These are phyloP conservation scores for Apamea anceps DNA, from an alignment of 2,888 invertebrate genomes.

Conservation along the genomic window DNA sequence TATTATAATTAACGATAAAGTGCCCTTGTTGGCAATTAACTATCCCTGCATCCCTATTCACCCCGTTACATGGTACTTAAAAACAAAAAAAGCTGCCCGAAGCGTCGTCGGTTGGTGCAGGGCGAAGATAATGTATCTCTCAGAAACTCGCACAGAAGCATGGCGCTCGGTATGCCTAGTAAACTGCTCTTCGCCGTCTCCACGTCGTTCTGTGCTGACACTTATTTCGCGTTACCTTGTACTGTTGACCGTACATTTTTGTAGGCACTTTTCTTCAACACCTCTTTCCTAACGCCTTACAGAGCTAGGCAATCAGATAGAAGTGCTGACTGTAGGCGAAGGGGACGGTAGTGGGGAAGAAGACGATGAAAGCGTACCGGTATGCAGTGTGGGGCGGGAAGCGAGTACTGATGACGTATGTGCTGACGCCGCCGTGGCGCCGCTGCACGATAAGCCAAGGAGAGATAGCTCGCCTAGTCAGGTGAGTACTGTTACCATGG, in stretches of 20 bases:
- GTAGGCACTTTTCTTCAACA: neutral
- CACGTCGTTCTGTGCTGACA: neutral
- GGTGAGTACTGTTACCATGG: constrained; percentile 69
- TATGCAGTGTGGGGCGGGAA: constrained; percentile 84
- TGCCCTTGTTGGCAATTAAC: neutral
- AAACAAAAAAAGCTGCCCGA: neutral
- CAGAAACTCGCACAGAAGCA: neutral
- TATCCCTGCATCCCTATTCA: neutral
- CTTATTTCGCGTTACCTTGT: neutral
- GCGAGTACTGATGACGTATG: constrained; percentile 87
- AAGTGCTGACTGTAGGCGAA: constrained; percentile 86
- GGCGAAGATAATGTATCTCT: neutral
- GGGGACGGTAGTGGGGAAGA: constrained; percentile 84
- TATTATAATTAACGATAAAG: too few relatives aligned
- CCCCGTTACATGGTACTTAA: neutral
- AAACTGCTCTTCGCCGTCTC: neutral
- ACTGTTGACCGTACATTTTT: neutral
- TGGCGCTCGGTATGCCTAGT: neutral
- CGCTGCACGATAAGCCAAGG: constrained; percentile 74
- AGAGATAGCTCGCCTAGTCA: constrained; percentile 82
- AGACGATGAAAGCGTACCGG: constrained; percentile 85
- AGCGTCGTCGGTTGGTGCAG: neutral
- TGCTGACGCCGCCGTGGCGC: constrained; percentile 87
- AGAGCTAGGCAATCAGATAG: constrained; percentile 89
- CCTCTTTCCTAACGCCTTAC: constrained; percentile 62